Evolutionary conservation across 2,797 vertebrate species (phyloP).

Genomic region (Australoheros facetus): DNA sequence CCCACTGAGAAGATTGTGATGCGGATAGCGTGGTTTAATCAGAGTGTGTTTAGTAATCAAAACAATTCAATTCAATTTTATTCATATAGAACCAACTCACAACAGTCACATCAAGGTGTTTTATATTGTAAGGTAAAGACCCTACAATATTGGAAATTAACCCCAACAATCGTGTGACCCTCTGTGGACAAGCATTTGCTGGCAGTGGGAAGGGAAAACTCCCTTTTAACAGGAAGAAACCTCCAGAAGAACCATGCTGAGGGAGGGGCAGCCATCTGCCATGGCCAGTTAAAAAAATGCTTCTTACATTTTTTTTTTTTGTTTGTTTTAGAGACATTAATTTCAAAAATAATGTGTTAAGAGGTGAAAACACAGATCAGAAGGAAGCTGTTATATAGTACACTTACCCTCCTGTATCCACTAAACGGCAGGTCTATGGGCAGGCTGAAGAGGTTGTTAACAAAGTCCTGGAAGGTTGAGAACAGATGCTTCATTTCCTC

Average conservation of each 20-base stretch:
- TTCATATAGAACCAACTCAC: too few species aligned
- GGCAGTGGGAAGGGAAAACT: background rate
- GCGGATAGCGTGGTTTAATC: too few species aligned
- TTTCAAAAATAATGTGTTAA: background rate
- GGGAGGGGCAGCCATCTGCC: background rate
- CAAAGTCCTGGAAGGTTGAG: slow-evolving; percentile 93
- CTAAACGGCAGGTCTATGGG: slow-evolving; percentile 96
- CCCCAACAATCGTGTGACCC: background rate
- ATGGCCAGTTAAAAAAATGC: background rate
- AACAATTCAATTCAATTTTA: background rate
- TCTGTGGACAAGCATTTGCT: background rate
- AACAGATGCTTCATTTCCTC: slow-evolving; percentile 91
- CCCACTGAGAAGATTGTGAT: too few species aligned
- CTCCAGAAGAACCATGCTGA: background rate
- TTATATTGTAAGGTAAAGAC: background rate
- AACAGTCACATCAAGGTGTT: background rate
- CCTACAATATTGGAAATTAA: background rate
- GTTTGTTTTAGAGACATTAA: background rate
- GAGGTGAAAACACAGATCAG: background rate
- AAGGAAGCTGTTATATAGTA: background rate
- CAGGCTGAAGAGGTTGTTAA: slow-evolving; percentile 97
- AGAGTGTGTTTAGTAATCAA: background rate
- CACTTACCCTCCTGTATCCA: slow-evolving; percentile 91
- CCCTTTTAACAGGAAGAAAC: background rate
- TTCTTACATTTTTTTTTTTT: background rate